Evolutionary conservation across 2,113 vertebrate species (phyloP), one percentile per base, ranked within the genome.

Genomic region (Ciconia stormi): DNA sequence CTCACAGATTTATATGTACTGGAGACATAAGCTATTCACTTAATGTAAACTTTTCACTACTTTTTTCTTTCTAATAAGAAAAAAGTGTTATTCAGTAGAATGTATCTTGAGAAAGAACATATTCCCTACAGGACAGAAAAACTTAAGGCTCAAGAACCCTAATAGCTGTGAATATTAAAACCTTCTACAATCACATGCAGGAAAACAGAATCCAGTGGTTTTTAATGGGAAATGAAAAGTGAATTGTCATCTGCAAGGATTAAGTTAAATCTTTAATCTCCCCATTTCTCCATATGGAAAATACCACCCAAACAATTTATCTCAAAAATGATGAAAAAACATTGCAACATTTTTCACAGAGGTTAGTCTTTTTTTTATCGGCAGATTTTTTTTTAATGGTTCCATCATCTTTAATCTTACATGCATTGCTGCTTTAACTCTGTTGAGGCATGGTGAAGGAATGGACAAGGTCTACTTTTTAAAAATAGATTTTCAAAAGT

Each of bases 201-300:
- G 20, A 86, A 92, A 96, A 82, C 9, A 88, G 78, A 83, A 72
- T 80, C n/a, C 55, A 65, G 21, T 77, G 34, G 42, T 73, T 94
- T 90, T 90, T 94, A 94, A 94, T 74, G 50, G 46, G 38, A 97
- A 96, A 92, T 89, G 36, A 82, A 93, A 95, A 97, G 32, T 67
- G 49, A 95, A 80, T 89, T 88, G 40, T 90, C 71, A 65, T 69
- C 56, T 72, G 71, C 94, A 96, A 77, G 62, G 76, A 87, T 93
- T 94, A 90, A 94, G 42, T 82, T 92, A 87, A 97, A 95, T 82
- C 22, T 94, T 97, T 95, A 95, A 92, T 85, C 59, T 89, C 34
- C 38, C 16, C 5, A 16, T 90, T 93, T 91, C 69, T 80, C 49
- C 58, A 40, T 77, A 90, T 38, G 52, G 44, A 93, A 95, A 95